A percentile compares a stretch with the other conserved stretches of the same genome.
These are phyloP conservation scores for Molorchus minor DNA, from an alignment of 2,888 invertebrate species.

Conservation along the genomic window DNA sequence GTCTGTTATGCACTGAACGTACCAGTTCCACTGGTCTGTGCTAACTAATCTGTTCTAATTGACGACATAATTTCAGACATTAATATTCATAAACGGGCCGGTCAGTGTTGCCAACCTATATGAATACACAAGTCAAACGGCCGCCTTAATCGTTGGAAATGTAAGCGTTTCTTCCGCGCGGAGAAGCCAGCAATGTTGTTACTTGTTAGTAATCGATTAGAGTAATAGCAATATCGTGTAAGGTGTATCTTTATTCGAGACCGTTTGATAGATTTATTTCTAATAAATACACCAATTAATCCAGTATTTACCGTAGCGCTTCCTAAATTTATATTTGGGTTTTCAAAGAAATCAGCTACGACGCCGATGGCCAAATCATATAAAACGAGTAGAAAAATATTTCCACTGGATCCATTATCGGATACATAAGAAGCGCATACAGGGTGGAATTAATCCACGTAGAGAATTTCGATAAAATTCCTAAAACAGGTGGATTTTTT, in stretches of 20 bases:
- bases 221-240: conserved; percentile 16
- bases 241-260: conserved; percentile 15
- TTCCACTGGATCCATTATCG: no score
- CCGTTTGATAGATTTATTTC: conserved; percentile 8
- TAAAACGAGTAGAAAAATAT: no score
- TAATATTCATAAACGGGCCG: conserved; percentile 19
- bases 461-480: no score
- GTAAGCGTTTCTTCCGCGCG: conserved; percentile 4
- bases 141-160: not conserved
- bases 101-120: conserved; percentile 17
- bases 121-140: conserved; percentile 1
- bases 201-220: conserved; percentile 17
- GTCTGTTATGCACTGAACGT: not conserved
- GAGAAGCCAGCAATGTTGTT: conserved; percentile 10
- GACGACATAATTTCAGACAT: conserved; percentile 19
- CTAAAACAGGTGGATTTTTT: no score
- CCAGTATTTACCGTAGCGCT: conserved; percentile 1
- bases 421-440: no score
- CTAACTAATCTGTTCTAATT: conserved; percentile 22
- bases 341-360: no score
- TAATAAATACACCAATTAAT: not conserved
- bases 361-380: no score
- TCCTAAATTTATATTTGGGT: no score
- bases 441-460: no score
- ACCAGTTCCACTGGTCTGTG: conserved; percentile 14